phyloP scores from a whole-genome alignment of 2,797 vertebrate genomes.

The Anguilla pacifica region DNA sequence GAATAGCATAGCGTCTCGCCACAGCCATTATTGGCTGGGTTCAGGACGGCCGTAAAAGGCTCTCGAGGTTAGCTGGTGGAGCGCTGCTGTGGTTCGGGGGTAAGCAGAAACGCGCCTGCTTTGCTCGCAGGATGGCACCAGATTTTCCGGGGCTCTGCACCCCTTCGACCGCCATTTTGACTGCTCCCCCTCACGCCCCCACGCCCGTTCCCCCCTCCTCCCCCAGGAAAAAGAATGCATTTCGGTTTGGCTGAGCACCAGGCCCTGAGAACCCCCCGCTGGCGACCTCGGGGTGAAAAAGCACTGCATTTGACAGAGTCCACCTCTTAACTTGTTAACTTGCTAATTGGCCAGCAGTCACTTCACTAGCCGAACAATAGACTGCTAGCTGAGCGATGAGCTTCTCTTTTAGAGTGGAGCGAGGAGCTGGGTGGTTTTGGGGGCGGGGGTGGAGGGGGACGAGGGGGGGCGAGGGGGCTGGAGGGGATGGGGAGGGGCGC shows the following conservation, averaged over 20 bases:
- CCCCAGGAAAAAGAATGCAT: not conserved
- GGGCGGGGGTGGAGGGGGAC: conserved; percentile 12
- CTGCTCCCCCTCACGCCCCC: conserved; percentile 35
- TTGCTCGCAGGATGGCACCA: not conserved
- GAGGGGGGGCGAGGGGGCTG: conserved; percentile 28
- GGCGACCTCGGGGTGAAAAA: conserved; percentile 76
- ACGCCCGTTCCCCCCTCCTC: not conserved
- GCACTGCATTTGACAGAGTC: conserved; percentile 82
- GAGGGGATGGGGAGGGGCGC: conserved; percentile 26
- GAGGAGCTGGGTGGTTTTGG: conserved; percentile 52
- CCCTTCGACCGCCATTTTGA: conserved; percentile 47
- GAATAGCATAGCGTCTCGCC: conserved; percentile 66
- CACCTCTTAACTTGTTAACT: conserved; percentile 88
- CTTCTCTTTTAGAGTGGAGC: conserved; percentile 50
- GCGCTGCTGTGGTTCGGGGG: conserved; percentile 6
- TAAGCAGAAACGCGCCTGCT: not conserved
- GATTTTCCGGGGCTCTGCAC: conserved; percentile 18
- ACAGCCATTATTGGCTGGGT: conserved; percentile 59
- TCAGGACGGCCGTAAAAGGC: conserved; percentile 80
- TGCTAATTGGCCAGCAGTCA: conserved; percentile 83
- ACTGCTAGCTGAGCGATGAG: conserved; percentile 63
- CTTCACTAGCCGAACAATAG: conserved; percentile 63
- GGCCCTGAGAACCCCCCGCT: conserved; percentile 37
- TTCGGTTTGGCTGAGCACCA: conserved; percentile 34
- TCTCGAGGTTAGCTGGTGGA: conserved; percentile 36